These are phyloP conservation scores for Phlogophora meticulosa DNA, from an alignment of 2,888 invertebrate species.

Conservation along the genomic window DNA sequence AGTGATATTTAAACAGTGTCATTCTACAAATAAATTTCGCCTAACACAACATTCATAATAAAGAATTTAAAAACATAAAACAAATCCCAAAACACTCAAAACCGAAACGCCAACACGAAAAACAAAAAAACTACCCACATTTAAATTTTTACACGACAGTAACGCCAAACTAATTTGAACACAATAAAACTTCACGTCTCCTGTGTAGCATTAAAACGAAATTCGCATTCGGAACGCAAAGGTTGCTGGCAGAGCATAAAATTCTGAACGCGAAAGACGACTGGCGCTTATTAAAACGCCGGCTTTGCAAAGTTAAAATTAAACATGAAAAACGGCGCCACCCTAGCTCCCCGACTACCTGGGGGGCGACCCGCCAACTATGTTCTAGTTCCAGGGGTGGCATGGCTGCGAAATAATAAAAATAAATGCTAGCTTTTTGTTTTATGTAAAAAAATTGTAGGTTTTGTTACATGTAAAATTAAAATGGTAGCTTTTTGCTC, in stretches of 20 bases:
- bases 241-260: constrained; percentile 83
- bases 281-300: constrained; percentile 89
- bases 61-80: not conserved
- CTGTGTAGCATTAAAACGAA: constrained; percentile 81
- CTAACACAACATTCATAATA: not conserved
- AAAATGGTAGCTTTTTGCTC: no score
- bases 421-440: not conserved
- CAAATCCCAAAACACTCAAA: constrained; percentile 17
- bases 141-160: constrained; percentile 57
- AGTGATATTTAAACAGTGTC: no score
- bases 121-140: constrained; percentile 35
- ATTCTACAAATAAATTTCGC: not conserved
- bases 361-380: constrained; percentile 77
- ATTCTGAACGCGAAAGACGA: constrained; percentile 87
- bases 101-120: constrained; percentile 11
- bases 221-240: constrained; percentile 84
- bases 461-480: no score
- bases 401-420: not conserved
- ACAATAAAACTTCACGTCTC: constrained; percentile 87
- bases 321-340: constrained; percentile 89
- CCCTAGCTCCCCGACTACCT: constrained; percentile 68
- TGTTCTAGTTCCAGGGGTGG: constrained; percentile 73
- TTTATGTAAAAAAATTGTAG: no score
- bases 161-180: constrained; percentile 83
- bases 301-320: constrained; percentile 90